Evolutionary conservation across 2,888 invertebrate genomes (phyloP), one percentile per base, ranked within the genome.

Genomic region (Cinara cedri): DNA sequence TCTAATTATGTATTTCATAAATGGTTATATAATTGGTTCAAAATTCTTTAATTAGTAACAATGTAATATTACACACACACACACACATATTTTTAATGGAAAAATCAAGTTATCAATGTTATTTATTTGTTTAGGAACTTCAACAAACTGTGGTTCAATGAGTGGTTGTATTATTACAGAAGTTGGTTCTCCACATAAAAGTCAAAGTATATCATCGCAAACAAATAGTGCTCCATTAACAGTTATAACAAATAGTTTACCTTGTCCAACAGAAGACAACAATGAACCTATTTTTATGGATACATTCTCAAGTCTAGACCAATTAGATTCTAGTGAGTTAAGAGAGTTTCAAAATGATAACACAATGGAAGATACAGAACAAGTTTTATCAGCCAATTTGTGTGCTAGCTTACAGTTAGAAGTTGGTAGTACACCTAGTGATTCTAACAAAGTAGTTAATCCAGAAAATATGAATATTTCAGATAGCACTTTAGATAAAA

Each of bases 401-500:
- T 87, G 87, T 2, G 86, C 85, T 82, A 87, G 87, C 82, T 83
- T 88, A 68, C 87, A 87, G 0, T 84, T 89, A 78, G 86, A 86
- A 1, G 88, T 88, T 19, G 80, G 75, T 84, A 26, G 83, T 82
- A 71, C 82, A 81, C 51, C 81, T 81, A 34, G 81, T 83, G 82
- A 84, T 83, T 76, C 80, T 82, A 34, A 83, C 83, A 57, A 84
- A 54, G 1, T 84, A 21, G 42, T 83, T 85, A 72, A n/a, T 54
- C 62, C 60, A 34, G 78, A 60, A 21, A 68, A 66, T 70, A 49
- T 60, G 21, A 88, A 86, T 83, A 88, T 88, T 88, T 87, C 88
- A 3, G 89, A 89, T 82, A 89, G 89, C 82, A 89, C 88, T 84
- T 87, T 89, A 81, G 88, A 88, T n/a, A 86, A 87, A 82, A 83